phyloP scores from a whole-genome alignment of 2,797 vertebrate genomes.

The Onychomys torridus region DNA sequence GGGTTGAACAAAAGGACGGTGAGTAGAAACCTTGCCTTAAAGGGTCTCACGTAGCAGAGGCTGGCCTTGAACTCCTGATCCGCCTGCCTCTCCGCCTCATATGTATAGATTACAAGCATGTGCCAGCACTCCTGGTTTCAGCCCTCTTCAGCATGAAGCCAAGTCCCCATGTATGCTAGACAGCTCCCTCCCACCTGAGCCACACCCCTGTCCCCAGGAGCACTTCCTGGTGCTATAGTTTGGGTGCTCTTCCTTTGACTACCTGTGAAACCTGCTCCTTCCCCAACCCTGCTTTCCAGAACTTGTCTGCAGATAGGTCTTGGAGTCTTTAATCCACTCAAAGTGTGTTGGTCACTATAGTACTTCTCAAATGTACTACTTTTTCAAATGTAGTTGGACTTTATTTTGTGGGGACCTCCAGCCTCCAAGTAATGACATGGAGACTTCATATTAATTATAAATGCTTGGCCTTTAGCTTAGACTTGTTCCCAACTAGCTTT shows the following conservation, averaged over 20 bases:
- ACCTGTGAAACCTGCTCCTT: not conserved
- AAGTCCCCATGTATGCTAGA: not conserved
- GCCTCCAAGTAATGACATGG: not conserved
- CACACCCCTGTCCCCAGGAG: not conserved
- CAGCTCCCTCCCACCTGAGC: not conserved
- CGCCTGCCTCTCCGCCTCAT: not conserved
- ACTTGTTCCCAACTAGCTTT: not conserved
- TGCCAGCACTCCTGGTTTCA: not conserved
- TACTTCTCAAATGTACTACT: not conserved
- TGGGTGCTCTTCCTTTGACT: not conserved
- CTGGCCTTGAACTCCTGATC: not conserved
- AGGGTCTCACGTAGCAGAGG: not conserved
- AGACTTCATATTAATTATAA: not conserved
- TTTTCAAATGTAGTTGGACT: not conserved
- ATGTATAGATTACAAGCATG: too few species aligned
- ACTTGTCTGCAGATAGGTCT: not conserved
- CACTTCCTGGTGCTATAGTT: not conserved
- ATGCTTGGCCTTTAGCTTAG: not conserved
- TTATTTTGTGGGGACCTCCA: not conserved
- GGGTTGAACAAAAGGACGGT: not conserved
- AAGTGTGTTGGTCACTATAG: not conserved
- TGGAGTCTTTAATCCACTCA: constrained; percentile 27
- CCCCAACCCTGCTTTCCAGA: not conserved
- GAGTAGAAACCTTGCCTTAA: not conserved
- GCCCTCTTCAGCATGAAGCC: not conserved